Evolutionary conservation across 2,797 vertebrate species (phyloP).

Genomic region (Alfaro cultratus): DNA sequence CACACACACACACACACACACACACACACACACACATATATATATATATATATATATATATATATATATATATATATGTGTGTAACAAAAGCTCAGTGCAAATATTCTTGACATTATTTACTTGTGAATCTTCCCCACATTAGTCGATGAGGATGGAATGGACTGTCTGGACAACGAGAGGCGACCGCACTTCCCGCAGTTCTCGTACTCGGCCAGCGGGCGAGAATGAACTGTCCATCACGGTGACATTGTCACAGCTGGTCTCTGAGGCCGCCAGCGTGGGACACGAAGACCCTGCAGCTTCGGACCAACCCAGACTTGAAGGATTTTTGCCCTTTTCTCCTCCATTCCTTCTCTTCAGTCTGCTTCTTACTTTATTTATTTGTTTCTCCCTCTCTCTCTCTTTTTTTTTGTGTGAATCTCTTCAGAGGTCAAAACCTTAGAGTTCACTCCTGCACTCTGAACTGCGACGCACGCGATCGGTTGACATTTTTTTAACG

Average conservation of each 20-base stretch:
- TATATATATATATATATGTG: background rate
- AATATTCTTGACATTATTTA: background rate
- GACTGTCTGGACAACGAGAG: constrained; percentile 96
- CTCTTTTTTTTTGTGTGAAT: constrained; percentile 10
- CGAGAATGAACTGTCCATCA: constrained; percentile 85
- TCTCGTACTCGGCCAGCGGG: constrained; percentile 97
- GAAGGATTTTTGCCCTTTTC: constrained; percentile 54
- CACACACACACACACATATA: no score
- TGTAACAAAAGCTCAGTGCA: background rate
- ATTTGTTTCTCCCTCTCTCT: background rate
- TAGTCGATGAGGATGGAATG: constrained; percentile 97
- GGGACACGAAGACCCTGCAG: constrained; percentile 50
- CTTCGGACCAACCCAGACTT: constrained; percentile 55
- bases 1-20: no score
- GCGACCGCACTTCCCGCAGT: constrained; percentile 96
- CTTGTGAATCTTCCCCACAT: constrained; percentile 9
- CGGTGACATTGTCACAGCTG: constrained; percentile 79
- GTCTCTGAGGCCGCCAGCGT: constrained; percentile 78
- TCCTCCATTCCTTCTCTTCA: constrained; percentile 44
- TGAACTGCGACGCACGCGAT: constrained; percentile 54
- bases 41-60: background rate
- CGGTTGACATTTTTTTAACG: constrained; percentile 43
- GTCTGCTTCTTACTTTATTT: constrained; percentile 23
- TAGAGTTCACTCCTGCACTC: constrained; percentile 41
- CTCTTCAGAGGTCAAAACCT: constrained; percentile 37